phyloP scores from a whole-genome alignment of 2,797 vertebrate species.

The Agapornis canus region DNA sequence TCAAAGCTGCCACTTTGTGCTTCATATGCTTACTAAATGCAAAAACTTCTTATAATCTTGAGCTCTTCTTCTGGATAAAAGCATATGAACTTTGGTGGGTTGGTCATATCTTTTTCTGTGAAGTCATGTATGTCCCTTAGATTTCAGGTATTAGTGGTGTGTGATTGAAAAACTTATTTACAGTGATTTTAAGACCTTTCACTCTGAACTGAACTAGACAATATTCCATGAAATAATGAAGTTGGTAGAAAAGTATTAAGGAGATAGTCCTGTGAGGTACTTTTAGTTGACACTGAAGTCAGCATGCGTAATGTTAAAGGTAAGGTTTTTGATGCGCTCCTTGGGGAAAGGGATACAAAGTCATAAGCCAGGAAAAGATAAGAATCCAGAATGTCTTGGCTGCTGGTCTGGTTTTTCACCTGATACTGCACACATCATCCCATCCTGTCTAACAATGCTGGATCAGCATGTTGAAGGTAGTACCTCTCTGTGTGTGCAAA shows the following conservation, averaged over 20 bases:
- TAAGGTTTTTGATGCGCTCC: background rate
- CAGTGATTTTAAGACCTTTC: background rate
- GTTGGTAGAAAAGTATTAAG: background rate
- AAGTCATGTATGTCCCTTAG: background rate
- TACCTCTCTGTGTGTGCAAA: background rate
- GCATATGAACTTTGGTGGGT: background rate
- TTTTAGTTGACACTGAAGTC: background rate
- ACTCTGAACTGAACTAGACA: background rate
- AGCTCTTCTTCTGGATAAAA: background rate
- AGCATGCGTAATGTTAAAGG: background rate
- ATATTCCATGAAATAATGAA: background rate
- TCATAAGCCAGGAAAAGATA: accelerated
- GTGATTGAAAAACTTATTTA: background rate
- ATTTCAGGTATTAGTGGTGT: background rate
- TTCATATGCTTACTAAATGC: background rate
- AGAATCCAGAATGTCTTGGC: background rate
- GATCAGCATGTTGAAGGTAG: background rate
- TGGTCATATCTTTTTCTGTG: background rate
- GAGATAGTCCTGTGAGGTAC: accelerated
- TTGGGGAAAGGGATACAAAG: too few species aligned
- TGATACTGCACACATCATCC: accelerated
- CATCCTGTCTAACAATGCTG: accelerated
- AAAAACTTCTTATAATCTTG: background rate
- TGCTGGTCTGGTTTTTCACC: background rate
- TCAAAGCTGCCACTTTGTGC: background rate